Conservation (phyloP, 2,888 invertebrate species). For the Drosophila cracens region DNA sequence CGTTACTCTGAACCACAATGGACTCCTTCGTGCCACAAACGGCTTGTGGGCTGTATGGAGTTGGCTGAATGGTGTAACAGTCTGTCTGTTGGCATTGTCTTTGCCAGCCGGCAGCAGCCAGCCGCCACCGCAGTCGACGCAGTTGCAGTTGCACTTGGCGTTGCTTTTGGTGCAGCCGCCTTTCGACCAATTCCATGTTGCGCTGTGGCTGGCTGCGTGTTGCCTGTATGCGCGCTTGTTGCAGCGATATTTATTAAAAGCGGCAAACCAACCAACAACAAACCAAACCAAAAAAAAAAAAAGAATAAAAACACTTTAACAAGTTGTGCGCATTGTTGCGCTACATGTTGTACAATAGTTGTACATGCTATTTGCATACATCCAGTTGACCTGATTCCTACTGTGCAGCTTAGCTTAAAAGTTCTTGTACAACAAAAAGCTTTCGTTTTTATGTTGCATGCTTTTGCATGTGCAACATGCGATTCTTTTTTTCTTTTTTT, state of each 20-base stretch:
- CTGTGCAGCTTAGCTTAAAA: constrained; percentile 28
- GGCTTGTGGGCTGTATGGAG: constrained; percentile 33
- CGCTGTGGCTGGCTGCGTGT: constrained; percentile 37
- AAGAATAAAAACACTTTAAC: constrained; percentile 46
- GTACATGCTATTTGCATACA: constrained; percentile 69
- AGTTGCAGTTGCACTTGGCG: constrained; percentile 66
- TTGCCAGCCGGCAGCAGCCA: constrained; percentile 27
- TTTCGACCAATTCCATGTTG: constrained; percentile 48
- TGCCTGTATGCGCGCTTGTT: constrained; percentile 35
- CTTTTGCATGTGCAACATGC: constrained; percentile 10
- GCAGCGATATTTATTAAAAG: constrained; percentile 43
- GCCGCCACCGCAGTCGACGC: constrained; percentile 5
- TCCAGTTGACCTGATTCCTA: constrained; percentile 70
- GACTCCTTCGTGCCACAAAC: constrained; percentile 28
- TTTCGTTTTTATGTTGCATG: constrained; percentile 16
- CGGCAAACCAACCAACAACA: constrained; percentile 1
- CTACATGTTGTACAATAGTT: constrained; percentile 58
- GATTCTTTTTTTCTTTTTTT: neutral
- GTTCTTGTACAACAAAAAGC: constrained; percentile 22
- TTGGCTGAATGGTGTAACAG: constrained; percentile 30
- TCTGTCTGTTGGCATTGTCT: constrained; percentile 66
- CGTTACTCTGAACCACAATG: constrained; percentile 14
- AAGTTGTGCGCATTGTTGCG: constrained; percentile 60
- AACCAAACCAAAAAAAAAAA: neutral
- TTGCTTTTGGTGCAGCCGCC: constrained; percentile 54